Evolutionary conservation across 2,888 invertebrate genomes (phyloP), one percentile per base, ranked within the genome.

Genomic region (Orchesella flavescens): DNA sequence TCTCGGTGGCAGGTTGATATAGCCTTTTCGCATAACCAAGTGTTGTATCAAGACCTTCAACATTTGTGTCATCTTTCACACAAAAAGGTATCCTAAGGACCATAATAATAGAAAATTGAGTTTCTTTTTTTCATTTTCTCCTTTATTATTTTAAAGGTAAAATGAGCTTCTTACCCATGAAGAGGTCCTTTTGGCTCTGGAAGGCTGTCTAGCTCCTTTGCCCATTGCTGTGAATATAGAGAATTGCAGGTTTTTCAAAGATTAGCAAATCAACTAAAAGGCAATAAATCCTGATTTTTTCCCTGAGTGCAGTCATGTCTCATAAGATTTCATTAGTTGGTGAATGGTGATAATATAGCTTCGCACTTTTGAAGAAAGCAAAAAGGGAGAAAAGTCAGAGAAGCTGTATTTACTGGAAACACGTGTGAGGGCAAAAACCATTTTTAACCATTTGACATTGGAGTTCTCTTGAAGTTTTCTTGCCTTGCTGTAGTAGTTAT

Each of bases 21-120:
- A 89, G 85, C 21, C 87, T 87, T 78, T 89, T 89, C 4, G 89
- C 89, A 61, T 74, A 85, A 53, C 86, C 85, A 19, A 83, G 68
- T 12, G 89, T 89, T 19, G 89, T 88, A 80, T 91, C 90, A 85
- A 90, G 88, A n/a, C 90, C 90, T 86, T 89, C 87, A 10, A 91
- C 86, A 79, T 88, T 84, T 46, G 88, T 87, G 77, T 89, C 89
- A 69, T 90, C 90, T 84, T 90, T 90, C 34, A 90, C 87, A 74
- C 89, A 89, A 72, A 90, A 87, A 5, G 90, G 90, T 21, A 90
- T 66, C n/a, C n/a, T n/a, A n/a, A n/a, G n/a, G n/a, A n/a, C n/a
- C n/a, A n/a, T n/a, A n/a, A n/a, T n/a, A n/a, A n/a, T n/a, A n/a
- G n/a, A n/a, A n/a, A n/a, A n/a, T n/a, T n/a, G n/a, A n/a, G n/a